These are phyloP conservation scores for Aleiodes leptofemur DNA, from an alignment of 2,888 invertebrate genomes.

Conservation along the genomic window DNA sequence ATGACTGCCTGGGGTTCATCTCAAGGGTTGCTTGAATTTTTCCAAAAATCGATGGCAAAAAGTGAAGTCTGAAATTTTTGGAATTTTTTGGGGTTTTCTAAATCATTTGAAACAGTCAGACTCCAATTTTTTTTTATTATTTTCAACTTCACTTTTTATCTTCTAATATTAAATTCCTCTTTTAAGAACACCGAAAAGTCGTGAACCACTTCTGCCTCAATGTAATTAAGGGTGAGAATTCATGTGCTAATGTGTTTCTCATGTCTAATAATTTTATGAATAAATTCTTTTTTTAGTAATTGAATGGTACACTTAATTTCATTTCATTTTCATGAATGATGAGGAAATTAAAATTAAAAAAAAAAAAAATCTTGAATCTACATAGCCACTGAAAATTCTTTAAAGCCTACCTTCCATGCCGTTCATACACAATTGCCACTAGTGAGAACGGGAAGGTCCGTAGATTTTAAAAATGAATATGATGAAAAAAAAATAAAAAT, in stretches of 20 bases:
- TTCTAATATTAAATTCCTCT: slow-evolving; percentile 32
- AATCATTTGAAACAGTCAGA: neutral
- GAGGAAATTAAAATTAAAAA: no score
- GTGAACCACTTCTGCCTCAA: slow-evolving; percentile 41
- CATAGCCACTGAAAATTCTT: slow-evolving; percentile 22
- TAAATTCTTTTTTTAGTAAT: slow-evolving; percentile 13
- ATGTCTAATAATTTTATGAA: slow-evolving; percentile 20
- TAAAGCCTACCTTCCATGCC: slow-evolving; percentile 25
- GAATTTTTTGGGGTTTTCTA: neutral
- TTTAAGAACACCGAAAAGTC: slow-evolving; percentile 46
- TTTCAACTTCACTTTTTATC: slow-evolving; percentile 8
- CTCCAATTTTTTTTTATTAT: slow-evolving; percentile 12
- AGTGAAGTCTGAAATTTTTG: neutral
- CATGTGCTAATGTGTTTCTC: slow-evolving; percentile 5
- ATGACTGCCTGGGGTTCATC: neutral
- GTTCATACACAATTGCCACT: slow-evolving; percentile 34
- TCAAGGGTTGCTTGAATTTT: neutral
- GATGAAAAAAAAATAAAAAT: neutral
- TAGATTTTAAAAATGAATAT: slow-evolving; percentile 32
- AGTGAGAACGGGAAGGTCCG: slow-evolving; percentile 29
- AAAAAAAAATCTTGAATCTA: slow-evolving; percentile 10
- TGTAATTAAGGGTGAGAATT: slow-evolving; percentile 38
- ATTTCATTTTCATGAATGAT: slow-evolving; percentile 20
- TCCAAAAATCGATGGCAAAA: neutral
- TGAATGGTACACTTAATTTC: slow-evolving; percentile 22